A percentile compares a stretch with the other conserved stretches of the same genome.
Evolutionary conservation across 2,113 vertebrate species (phyloP).

Genomic region (Sapayoa aenigma): DNA sequence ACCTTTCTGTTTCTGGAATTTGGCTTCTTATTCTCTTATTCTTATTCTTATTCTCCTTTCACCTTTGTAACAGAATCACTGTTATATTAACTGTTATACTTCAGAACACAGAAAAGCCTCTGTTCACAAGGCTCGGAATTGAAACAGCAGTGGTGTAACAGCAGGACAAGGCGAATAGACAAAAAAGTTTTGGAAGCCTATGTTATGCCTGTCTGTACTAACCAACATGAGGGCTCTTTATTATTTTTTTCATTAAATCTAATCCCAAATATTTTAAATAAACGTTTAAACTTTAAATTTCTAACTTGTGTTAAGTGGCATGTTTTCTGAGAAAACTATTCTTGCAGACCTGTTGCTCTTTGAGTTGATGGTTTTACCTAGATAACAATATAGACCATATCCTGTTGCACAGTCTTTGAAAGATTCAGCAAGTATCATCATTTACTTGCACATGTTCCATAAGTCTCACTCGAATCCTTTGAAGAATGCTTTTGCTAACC

Average conservation of each 20-base stretch:
- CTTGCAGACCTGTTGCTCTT: background rate
- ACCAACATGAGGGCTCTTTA: background rate
- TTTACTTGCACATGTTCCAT: background rate
- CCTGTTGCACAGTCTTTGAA: slow-evolving; percentile 45
- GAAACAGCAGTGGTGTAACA: background rate
- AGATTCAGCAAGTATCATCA: background rate
- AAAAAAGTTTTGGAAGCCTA: background rate
- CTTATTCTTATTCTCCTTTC: slow-evolving; percentile 13
- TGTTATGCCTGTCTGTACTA: background rate
- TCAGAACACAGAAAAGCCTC: background rate
- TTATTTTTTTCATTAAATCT: background rate
- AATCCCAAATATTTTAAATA: background rate
- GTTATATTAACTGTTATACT: background rate
- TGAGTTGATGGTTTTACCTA: background rate
- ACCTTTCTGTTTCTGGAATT: background rate
- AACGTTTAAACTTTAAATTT: background rate
- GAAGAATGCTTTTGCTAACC: slow-evolving; percentile 26
- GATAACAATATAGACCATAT: slow-evolving; percentile 29
- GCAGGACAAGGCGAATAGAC: background rate
- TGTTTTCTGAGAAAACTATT: slow-evolving; percentile 7
- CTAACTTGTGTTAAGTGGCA: background rate
- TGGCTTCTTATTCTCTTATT: too few species aligned
- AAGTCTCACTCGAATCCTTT: slow-evolving; percentile 11
- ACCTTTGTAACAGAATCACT: background rate
- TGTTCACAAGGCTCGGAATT: background rate